A percentile compares a stretch with the other conserved stretches of the same genome.
phyloP scores from a whole-genome alignment of 2,113 vertebrate species.

The Pogonocichla stellata region DNA sequence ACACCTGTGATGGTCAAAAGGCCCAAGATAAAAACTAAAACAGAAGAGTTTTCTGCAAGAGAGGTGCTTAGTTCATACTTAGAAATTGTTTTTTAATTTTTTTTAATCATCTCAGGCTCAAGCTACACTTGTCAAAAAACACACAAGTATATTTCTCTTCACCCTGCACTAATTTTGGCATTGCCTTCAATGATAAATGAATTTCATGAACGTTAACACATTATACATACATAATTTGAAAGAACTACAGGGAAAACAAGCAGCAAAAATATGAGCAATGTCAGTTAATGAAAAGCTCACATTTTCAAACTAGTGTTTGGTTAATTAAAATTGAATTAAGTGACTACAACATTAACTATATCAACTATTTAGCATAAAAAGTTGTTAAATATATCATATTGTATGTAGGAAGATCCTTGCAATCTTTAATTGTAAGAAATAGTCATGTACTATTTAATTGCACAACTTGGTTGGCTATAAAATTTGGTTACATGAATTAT shows the following conservation, averaged over 20 bases:
- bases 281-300: slow-evolving; percentile 67
- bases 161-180: slow-evolving; percentile 26
- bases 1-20: not conserved
- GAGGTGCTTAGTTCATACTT: not conserved
- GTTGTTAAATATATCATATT: slow-evolving; percentile 77
- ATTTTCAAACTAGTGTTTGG: slow-evolving; percentile 74
- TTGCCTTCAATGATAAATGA: slow-evolving; percentile 13
- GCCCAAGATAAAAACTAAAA: not conserved
- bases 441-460: slow-evolving; percentile 75
- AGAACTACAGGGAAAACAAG: slow-evolving; percentile 60
- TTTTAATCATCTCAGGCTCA: not conserved
- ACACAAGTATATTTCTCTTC: not conserved
- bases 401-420: slow-evolving; percentile 65
- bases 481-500: slow-evolving; percentile 76
- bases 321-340: slow-evolving; percentile 80
- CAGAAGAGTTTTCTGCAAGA: not conserved
- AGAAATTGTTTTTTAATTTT: not conserved
- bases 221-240: slow-evolving; percentile 46
- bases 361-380: slow-evolving; percentile 76
- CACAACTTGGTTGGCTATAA: slow-evolving; percentile 74
- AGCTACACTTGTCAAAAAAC: not conserved
- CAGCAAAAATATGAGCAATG: slow-evolving; percentile 59
- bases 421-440: slow-evolving; percentile 78
- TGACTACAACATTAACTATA: slow-evolving; percentile 73
- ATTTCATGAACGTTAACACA: not conserved